A percentile compares a stretch with the other conserved stretches of the same genome.
phyloP scores from a whole-genome alignment of 2,113 vertebrate genomes.

The Eolophus roseicapilla region DNA sequence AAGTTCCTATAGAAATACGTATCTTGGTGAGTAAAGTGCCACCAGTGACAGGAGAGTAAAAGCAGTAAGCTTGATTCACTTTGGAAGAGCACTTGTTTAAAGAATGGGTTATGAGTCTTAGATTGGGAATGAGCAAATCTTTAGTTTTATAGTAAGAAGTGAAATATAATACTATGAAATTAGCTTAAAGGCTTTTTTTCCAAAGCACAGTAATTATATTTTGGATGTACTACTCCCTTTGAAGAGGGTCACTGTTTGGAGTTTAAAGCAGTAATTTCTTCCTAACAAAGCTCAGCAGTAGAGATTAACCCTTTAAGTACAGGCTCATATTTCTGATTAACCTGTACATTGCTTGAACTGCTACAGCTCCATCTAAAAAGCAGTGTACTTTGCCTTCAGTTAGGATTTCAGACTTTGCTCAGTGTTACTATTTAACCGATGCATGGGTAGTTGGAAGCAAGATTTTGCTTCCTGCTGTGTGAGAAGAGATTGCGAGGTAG shows the following conservation, averaged over 20 bases:
- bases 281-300: background rate
- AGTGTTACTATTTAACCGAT: constrained; percentile 60
- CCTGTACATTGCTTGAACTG: background rate
- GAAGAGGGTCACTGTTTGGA: background rate
- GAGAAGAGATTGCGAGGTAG: background rate
- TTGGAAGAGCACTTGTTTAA: background rate
- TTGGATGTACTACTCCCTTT: background rate
- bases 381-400: constrained; percentile 57
- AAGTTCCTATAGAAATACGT: background rate
- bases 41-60: background rate
- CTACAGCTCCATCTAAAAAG: background rate
- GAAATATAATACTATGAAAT: background rate
- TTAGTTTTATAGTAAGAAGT: background rate
- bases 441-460: background rate
- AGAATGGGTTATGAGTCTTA: background rate
- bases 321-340: background rate
- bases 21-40: background rate
- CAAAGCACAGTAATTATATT: background rate
- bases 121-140: background rate
- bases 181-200: background rate
- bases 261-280: background rate
- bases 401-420: constrained; percentile 50
- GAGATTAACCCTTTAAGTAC: background rate
- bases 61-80: background rate
- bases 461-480: background rate